Percentiles rank a stretch among this genome's conserved stretches.
These are phyloP conservation scores for Cephus sareptanus DNA, from an alignment of 2,888 invertebrate genomes.

Conservation along the genomic window DNA sequence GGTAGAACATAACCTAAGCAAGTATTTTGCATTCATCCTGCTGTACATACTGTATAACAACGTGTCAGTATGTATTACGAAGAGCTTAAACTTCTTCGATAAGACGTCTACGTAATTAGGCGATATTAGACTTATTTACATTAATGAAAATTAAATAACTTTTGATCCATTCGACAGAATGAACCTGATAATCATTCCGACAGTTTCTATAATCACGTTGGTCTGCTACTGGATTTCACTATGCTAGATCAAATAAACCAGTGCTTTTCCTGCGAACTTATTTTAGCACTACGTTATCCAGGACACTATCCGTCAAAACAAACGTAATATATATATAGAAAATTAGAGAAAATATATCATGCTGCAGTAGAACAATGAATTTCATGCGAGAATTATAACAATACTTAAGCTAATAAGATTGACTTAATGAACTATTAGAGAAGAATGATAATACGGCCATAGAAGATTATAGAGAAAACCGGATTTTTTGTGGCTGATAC, in stretches of 20 bases:
- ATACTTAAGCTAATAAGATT: too few species aligned
- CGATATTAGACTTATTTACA: background rate
- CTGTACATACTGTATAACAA: background rate
- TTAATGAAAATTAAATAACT: background rate
- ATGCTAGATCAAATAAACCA: background rate
- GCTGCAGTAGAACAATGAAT: background rate
- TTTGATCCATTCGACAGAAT: background rate
- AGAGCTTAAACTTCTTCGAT: background rate
- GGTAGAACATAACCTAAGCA: constrained; percentile 38
- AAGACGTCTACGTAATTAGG: background rate
- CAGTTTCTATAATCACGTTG: background rate
- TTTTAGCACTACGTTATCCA: background rate
- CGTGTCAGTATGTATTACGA: background rate
- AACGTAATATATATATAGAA: background rate
- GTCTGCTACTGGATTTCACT: background rate
- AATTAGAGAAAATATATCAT: background rate
- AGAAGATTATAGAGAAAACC: background rate
- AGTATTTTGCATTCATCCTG: constrained; percentile 32
- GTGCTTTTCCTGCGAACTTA: background rate
- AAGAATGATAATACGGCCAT: background rate
- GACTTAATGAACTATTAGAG: too few species aligned
- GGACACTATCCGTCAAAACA: background rate
- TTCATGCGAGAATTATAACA: too few species aligned
- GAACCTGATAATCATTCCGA: background rate
- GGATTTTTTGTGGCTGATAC: background rate